A percentile compares a stretch with the other conserved stretches of the same genome.
phyloP scores from a whole-genome alignment of 2,888 invertebrate genomes.

The Chymomyza caudatula region DNA sequence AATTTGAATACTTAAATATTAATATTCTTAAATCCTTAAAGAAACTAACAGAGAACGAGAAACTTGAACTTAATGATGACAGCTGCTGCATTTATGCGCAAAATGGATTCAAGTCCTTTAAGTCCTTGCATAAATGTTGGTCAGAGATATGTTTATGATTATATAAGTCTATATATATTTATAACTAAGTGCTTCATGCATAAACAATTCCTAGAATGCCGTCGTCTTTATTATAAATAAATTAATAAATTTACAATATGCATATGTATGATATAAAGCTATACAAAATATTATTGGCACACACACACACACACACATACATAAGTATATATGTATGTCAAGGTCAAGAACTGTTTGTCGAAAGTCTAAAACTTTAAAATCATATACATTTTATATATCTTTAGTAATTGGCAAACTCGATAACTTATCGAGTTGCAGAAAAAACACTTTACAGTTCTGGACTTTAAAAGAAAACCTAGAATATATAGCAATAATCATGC shows the following conservation, averaged over 20 bases:
- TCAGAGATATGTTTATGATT: slow-evolving; percentile 9
- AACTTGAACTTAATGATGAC: slow-evolving; percentile 32
- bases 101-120: neutral
- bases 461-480: neutral
- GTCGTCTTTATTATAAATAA: slow-evolving; percentile 65
- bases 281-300: slow-evolving; percentile 2
- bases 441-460: neutral
- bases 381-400: neutral
- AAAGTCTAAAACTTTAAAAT: neutral
- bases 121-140: neutral
- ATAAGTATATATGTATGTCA: neutral
- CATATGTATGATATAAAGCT: neutral
- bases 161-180: slow-evolving; percentile 3
- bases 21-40: slow-evolving; percentile 3
- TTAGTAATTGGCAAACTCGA: slow-evolving; percentile 1
- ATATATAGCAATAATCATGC: neutral
- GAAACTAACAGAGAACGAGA: slow-evolving; percentile 19
- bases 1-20: neutral
- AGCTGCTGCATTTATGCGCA: neutral
- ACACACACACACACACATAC: slow-evolving; percentile 9
- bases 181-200: slow-evolving; percentile 58
- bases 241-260: slow-evolving; percentile 5
- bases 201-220: slow-evolving; percentile 68
- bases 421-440: slow-evolving; percentile 1
- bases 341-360: neutral